phyloP scores from a whole-genome alignment of 2,888 invertebrate species.

The Lampropteryx suffumata region DNA sequence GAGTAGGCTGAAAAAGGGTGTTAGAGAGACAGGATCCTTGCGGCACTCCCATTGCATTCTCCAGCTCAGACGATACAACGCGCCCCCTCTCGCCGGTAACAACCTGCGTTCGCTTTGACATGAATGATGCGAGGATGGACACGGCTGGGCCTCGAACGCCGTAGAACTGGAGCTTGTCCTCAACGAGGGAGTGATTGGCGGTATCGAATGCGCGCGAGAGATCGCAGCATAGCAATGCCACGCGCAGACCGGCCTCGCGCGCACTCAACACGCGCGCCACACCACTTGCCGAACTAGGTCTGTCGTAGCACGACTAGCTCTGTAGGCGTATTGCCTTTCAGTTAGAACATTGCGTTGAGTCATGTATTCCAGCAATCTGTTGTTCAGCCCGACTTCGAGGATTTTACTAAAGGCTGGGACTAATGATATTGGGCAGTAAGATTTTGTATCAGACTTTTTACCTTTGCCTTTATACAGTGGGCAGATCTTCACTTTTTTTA shows the following conservation, averaged over 20 bases:
- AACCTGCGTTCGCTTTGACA: too few relatives aligned
- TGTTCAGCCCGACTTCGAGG: constrained; percentile 11
- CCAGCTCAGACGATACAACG: too few relatives aligned
- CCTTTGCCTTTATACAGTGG: constrained; percentile 19
- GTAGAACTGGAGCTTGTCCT: too few relatives aligned
- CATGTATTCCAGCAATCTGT: constrained; percentile 1
- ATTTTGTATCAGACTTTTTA: neutral
- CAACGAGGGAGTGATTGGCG: constrained; percentile 1
- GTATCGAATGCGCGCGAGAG: constrained; percentile 3
- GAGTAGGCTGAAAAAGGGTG: constrained; percentile 4
- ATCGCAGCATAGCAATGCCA: constrained; percentile 1
- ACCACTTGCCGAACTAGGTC: constrained; percentile 17
- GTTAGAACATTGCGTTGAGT: neutral
- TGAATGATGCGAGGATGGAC: too few relatives aligned
- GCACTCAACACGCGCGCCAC: constrained; percentile 10
- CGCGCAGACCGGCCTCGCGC: neutral
- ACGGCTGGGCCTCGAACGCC: too few relatives aligned
- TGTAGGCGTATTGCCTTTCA: constrained; percentile 10
- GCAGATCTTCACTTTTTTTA: constrained; percentile 11
- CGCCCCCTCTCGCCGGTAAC: too few relatives aligned
- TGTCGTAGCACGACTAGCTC: constrained; percentile 7
- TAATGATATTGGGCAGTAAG: constrained; percentile 14
- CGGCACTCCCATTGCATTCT: constrained; percentile 2
- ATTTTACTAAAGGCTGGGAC: constrained; percentile 16
- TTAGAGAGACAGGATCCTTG: constrained; percentile 12